Evolutionary conservation across 2,888 invertebrate genomes (phyloP), one percentile per base, ranked within the genome.

Genomic region (Brenthis ino): DNA sequence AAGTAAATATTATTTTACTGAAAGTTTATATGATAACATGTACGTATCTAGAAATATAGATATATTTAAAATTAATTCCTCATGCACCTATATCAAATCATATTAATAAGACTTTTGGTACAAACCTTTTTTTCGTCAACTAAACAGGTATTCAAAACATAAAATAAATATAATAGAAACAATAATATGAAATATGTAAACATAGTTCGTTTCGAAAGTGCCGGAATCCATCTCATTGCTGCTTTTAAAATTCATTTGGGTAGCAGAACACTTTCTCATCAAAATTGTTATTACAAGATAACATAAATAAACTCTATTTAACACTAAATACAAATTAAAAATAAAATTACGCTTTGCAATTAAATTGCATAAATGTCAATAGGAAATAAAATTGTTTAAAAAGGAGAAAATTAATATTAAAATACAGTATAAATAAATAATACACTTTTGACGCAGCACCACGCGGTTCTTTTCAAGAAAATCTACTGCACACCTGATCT

Each of bases 81-180:
- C 50, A 51, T 6, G 1, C 1, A n/a, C 51, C 12, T 50, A 20
- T 20, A 3, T 48, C 13, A 43, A 53, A 56, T 20, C 28, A 51
- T 60, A 20, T 61, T 57, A 57, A 65, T 37, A 20, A 57, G 48
- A 8, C 48, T 16, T 24, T 55, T 51, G n/a, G 24, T 64, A 71
- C 77, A 67, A 57, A 90, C 91, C 86, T 86, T 84, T 75, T 80
- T 85, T 84, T 87, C 85, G 88, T 91, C 88, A 91, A 89, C 86
- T 91, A 88, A 86, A 86, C 85, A 89, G 75, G 83, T 85, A 86
- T 86, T 86, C 84, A 89, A 83, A 80, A 82, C 82, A 87, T 89
- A 91, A 71, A 91, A 87, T 87, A 91, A 87, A 86, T 91, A 91
- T 78, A 92, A 85, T 83, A 91, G 82, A 87, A 88, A 88, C 71